Evolutionary conservation across 1,140 invertebrate species (phyloP).

Genomic region (Periplaneta americana): DNA sequence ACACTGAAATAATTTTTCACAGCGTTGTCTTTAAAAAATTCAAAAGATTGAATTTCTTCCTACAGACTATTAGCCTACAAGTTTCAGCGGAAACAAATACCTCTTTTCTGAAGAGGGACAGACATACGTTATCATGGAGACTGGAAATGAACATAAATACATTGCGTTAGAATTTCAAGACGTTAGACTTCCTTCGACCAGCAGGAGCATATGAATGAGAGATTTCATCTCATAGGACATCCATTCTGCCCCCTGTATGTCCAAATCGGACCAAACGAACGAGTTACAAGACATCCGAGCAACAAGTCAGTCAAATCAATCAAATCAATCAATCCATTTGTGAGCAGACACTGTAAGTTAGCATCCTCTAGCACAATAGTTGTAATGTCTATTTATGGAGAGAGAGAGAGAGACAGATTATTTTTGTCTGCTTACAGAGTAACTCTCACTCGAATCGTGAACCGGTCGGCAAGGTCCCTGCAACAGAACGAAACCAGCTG

Average conservation of each 20-base stretch:
- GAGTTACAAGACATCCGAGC: not conserved
- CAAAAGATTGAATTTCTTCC: no score
- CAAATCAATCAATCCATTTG: not conserved
- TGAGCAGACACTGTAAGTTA: not conserved
- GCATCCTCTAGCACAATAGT: not conserved
- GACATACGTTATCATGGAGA: no score
- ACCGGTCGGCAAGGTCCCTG: slow-evolving; percentile 67
- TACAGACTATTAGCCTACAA: no score
- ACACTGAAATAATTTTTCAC: no score
- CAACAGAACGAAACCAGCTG: slow-evolving; percentile 55
- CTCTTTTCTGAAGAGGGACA: no score
- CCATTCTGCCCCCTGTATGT: not conserved
- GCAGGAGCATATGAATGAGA: not conserved
- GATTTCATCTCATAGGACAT: not conserved
- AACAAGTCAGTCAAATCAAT: not conserved
- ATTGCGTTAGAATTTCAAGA: no score
- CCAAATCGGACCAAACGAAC: not conserved
- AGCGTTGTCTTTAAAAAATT: no score
- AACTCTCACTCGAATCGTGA: slow-evolving; percentile 68
- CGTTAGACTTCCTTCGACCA: not conserved
- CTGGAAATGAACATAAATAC: no score
- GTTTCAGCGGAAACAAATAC: no score
- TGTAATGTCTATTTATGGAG: not conserved
- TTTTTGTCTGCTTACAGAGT: slow-evolving; percentile 55
- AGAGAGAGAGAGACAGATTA: not conserved